Evolutionary conservation across 1,140 invertebrate species (phyloP), one percentile per base, ranked within the genome.

Genomic region (Drosophila lacteicornis): DNA sequence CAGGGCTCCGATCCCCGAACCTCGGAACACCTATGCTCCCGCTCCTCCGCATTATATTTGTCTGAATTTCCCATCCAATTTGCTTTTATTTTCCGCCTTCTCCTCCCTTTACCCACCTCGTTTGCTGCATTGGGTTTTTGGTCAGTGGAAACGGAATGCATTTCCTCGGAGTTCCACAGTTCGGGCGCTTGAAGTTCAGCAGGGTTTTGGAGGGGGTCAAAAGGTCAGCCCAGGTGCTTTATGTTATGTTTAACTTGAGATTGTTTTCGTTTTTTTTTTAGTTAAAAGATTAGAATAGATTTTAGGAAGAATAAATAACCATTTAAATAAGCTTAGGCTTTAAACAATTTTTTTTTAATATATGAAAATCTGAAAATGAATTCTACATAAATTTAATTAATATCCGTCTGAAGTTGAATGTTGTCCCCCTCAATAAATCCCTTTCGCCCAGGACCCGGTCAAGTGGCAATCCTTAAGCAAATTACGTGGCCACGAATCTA

Each of bases 91-190:
- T 73, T 43, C 45, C 40, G 3, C 45, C 65, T 9, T 15, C 25
- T 25, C 43, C 33, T 8, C 12, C 11, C 9, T 3, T 9, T 42
- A 5, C 25, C 25, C 33, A 36, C 22, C 22, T 38, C 11, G n/a
- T 33, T 53, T 71, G 75, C 43, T 78, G 75, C 75, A 79, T 79
- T 79, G 74, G 75, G 49, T 77, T 77, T 77, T 25, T 77, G 75
- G 50, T 78, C 51, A 43, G 40, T 22, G 17, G 30, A 22, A 40
- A 56, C 13, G 47, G 63, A 77, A 77, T 69, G 63, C 49, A 77
- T 46, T 73, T 71, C 38, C 33, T 40, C 30, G 56, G 15, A 59
- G n/a, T 30, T 40, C 33, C 33, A 38, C 13, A 15, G 4, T 2
- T 22, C 8, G 46, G 30, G 30, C 33, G 33, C 33, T 36, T 9